Evolutionary conservation across 2,113 vertebrate genomes (phyloP).

Genomic region (Vulpes vulpes): DNA sequence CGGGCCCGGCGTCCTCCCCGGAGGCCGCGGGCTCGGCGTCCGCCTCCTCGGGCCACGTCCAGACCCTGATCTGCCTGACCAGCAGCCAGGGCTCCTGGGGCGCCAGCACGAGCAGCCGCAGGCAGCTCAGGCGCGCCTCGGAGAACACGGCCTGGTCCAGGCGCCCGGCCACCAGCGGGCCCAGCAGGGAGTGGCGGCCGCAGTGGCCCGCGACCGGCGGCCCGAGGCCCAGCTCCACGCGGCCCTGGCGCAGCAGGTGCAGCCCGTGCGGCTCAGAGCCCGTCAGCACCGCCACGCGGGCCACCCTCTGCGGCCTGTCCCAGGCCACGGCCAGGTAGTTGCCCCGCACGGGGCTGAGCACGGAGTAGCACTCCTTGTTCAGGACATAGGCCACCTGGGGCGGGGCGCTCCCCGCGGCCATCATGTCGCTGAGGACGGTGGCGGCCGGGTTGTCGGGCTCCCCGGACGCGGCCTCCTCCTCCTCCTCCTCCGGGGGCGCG

Average conservation of each 20-base stretch:
- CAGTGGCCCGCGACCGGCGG: constrained; percentile 77
- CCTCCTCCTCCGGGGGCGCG: constrained; percentile 5
- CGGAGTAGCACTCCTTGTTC: constrained; percentile 87
- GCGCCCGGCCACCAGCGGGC: constrained; percentile 86
- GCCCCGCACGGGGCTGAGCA: constrained; percentile 84
- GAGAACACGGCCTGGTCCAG: constrained; percentile 78
- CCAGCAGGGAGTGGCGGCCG: constrained; percentile 83
- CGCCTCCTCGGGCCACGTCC: constrained; percentile 65
- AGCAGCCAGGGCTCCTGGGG: constrained; percentile 90
- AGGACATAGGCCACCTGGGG: constrained; percentile 89
- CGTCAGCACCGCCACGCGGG: constrained; percentile 85
- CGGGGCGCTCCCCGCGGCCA: constrained; percentile 45
- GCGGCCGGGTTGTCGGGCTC: constrained; percentile 88
- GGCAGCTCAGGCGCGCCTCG: no score
- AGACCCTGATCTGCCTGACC: constrained; percentile 89
- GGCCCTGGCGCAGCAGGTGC: constrained; percentile 84
- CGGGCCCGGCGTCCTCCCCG: no score
- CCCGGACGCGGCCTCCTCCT: constrained; percentile 85
- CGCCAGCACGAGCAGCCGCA: constrained; percentile 86
- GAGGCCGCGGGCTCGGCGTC: no score
- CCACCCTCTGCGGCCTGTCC: constrained; percentile 79
- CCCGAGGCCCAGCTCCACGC: constrained; percentile 88
- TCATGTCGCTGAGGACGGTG: constrained; percentile 87
- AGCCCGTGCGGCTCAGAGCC: constrained; percentile 75
- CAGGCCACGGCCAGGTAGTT: constrained; percentile 88